Evolutionary conservation across 2,797 vertebrate species (phyloP), one percentile per base, ranked within the genome.

Genomic region (Martes flavigula): DNA sequence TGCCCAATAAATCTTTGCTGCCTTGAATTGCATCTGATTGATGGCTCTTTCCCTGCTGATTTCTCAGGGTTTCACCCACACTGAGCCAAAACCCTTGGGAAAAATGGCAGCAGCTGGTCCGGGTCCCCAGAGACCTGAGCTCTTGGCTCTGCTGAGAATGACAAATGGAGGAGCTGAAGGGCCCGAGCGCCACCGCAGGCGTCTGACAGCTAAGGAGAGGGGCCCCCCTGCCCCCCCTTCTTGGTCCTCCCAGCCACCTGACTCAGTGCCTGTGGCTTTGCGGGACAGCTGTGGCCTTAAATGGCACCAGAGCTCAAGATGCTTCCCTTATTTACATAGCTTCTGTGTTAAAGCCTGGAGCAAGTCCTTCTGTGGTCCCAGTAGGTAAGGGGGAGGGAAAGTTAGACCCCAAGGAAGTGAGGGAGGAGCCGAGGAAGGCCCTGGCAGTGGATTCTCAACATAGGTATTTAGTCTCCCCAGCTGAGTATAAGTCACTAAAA

Each of bases 1-100:
- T 13, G 30, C 43, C 43, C 83, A 17, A 23, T 88, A 73, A 87
- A 92, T 90, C 77, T 77, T 54, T 27, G 48, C 48, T 89, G 94
- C 66, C 62, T 95, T 72, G 85, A 77, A 56, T 40, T 46, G 38
- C 46, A 17, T 94, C 51, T 68, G 90, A 93, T 11, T 23, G 84
- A 91, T 90, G 70, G 30, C n/a, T 96, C 64, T 87, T 93, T 84
- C 72, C 35, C 12, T 15, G 51, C 43, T 82, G 88, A 91, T 58
- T 79, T 91, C 88, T 96, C 73, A 93, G 91, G 56, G 48, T 77
- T 95, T 97, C 64, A 60, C 88, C 78, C 60, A 87, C 92, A 83
- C 21, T n/a, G 78, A 88, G 56, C 51, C 60, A n/a, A 92, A 97
- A 77, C 43, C 46, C 82, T 86, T 56, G 70, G 64, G 91, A 51